These are phyloP conservation scores for Cartodere bifasciata DNA, from an alignment of 2,888 invertebrate genomes.

Conservation along the genomic window DNA sequence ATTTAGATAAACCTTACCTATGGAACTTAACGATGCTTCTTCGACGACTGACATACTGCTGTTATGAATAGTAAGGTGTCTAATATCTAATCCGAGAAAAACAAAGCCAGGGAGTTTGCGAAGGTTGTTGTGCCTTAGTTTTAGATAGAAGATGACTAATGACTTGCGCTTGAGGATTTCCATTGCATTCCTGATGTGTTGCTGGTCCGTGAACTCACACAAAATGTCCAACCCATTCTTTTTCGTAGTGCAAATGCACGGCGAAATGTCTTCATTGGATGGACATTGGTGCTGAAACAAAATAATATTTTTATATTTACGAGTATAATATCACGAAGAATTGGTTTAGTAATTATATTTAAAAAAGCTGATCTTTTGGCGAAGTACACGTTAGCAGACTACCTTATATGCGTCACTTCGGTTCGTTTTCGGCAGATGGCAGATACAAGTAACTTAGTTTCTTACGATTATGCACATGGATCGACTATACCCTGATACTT, in stretches of 20 bases:
- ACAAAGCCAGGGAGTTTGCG: slow-evolving; percentile 77
- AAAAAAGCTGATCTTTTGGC: too few relatives aligned
- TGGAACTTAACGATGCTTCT: slow-evolving; percentile 74
- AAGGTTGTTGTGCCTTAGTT: slow-evolving; percentile 73
- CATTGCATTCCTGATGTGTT: slow-evolving; percentile 71
- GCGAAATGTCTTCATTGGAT: slow-evolving; percentile 56
- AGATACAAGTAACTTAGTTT: too few relatives aligned
- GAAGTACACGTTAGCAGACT: too few relatives aligned
- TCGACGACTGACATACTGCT: slow-evolving; percentile 80
- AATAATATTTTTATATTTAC: too few relatives aligned
- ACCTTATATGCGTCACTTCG: too few relatives aligned
- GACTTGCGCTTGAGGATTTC: slow-evolving; percentile 66
- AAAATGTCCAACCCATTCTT: slow-evolving; percentile 80
- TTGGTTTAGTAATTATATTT: too few relatives aligned
- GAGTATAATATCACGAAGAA: too few relatives aligned
- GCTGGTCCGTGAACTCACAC: slow-evolving; percentile 75
- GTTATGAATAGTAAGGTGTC: slow-evolving; percentile 78
- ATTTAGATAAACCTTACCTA: too few relatives aligned
- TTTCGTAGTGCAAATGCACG: slow-evolving; percentile 75
- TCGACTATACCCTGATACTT: too few relatives aligned
- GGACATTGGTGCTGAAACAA: slow-evolving; percentile 59
- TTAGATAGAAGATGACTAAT: slow-evolving; percentile 75
- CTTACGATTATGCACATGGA: too few relatives aligned
- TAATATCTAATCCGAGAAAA: slow-evolving; percentile 76
- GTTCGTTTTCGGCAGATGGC: too few relatives aligned